Base-by-base conservation (phyloP, 2,113 vertebrate genomes). In the Maccullochella peelii region DNA sequence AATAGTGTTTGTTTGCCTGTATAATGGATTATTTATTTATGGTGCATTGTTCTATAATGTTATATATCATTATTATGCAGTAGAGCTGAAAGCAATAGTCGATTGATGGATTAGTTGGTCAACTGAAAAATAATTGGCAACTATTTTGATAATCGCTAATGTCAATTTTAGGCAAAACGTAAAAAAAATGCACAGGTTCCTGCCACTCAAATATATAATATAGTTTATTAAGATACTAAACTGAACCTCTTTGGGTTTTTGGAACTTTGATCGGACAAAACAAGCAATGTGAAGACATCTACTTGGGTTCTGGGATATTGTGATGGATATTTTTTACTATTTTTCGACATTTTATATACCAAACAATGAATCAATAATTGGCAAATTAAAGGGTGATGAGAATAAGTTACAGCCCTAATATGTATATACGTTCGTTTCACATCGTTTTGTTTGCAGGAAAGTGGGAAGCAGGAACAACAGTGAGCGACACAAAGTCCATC, bases 401-500 rank as follows among this genome's bases (percentile, higher is more conserved):
- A 61, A 74, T 36, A 62, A 18, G 10, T 8, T 59, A 9, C 71
- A 38, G 33, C 2, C 23, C 33, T 58, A 25, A 18, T 71, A 72
- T 40, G 7, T 25, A 18, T 38, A 40, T 55, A 2, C 3, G 5
- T 25, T 52, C 14, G 20, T 61, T 49, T 36, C 25, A 36, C 6
- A 6, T 40, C 5, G 44, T 57, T 36, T 59, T 21, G 27, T 59
- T 59, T 38, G 20, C 20, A 75, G n/a, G n/a, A n/a, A n/a, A n/a
- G n/a, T n/a, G n/a, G n/a, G n/a, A n/a, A n/a, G n/a, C n/a, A n/a
- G 36, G 50, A 25, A 33, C 16, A 38, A 15, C 20, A 49, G 16
- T 33, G 42, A 42, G 23, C 0, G 25, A 76, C 55, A 33, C 36
- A 80, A 66, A 90, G 18, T 49, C 75, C 36, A 61, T 79, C 59